Evolutionary conservation across 1,140 invertebrate species (phyloP), one percentile per base, ranked within the genome.

Genomic region (Drosophila pallidifrons): DNA sequence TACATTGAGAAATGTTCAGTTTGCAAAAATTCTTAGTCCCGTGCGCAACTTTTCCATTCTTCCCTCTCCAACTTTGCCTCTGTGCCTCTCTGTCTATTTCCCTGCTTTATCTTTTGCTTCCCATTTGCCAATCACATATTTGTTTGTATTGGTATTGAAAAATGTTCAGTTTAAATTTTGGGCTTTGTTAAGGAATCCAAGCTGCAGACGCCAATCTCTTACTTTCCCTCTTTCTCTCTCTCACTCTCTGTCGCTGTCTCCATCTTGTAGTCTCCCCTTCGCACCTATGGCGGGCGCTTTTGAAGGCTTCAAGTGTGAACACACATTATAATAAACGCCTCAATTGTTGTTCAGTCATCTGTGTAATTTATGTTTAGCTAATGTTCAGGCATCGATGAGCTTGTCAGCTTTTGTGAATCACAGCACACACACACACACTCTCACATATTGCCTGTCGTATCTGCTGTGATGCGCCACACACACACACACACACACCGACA

Each of bases 391-490:
- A 91, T 91, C 89, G 89, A 91, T 91, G 89, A 91, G 89, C 88
- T 96, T 95, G 85, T 89, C 85, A 89, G 85, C 85, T 89, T 89
- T 89, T 89, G 85, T 89, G 77, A 89, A 88, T 83, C 85, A 89
- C 81, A 88, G 63, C 83, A 79, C 68, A 67, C 46, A 68, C 59
- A 61, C 64, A 71, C 30, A 55, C 32, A 57, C 66, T 68, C 49
- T 52, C 49, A 75, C 45, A 46, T n/a, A 61, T 10, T 47, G 58
- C n/a, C 25, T 77, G 77, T 81, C 65, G 69, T 65, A 69, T 64
- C 60, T 16, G n/a, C 52, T 45, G 35, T 15, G 25, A 30, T 38
- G 43, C 63, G 28, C 15, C 71, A 41, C 45, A 71, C 30, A 67
- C 43, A 57, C 30, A 73, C 63, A 70, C 64, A 65, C 41, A 55